Evolutionary conservation across 2,113 vertebrate species (phyloP), one percentile per base, ranked within the genome.

Genomic region (Felis chaus): DNA sequence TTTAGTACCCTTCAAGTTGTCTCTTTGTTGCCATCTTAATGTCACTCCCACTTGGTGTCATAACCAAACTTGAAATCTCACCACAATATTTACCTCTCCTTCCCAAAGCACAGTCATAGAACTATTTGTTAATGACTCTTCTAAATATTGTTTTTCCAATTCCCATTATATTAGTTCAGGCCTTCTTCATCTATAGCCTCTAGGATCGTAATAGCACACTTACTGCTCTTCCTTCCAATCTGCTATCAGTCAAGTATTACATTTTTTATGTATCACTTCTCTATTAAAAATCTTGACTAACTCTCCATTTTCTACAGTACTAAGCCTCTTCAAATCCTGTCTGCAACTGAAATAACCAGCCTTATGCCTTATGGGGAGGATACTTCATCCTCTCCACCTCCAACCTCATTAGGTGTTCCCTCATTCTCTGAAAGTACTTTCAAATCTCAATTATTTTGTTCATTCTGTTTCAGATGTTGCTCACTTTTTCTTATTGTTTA

Each of bases 381-480:
- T 53, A 80, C 50, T 74, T 82, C 45, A 82, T 87, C 36, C 74
- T 94, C 21, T 87, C 48, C 55, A 85, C 65, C 53, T 74, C 53
- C 76, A 74, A 14, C 45, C 19, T 39, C 25, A 57, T 68, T 96
- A 63, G 65, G 14, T 33, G 48, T 15, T 81, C 76, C 61, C 19
- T 82, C 36, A 33, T 91, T 91, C 81, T 81, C 23, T 82, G 23
- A 57, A 87, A 91, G 36, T 74, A 81, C 81, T 91, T 94, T 74
- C 29, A 73, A n/a, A 88, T 31, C 80, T 79, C n/a, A 71, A 1
- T 81, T 53, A 73, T 87, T 94, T 91, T 87, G 36, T 68, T 94
- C 36, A 82, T 68, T 94, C 48, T 63, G 57, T 87, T 91, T 94
- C 57, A 91, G 19, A 82, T 68, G 7, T 87, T 91, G 21, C 14